phyloP scores from a whole-genome alignment of 2,888 invertebrate genomes.

The Conus canariensis region DNA sequence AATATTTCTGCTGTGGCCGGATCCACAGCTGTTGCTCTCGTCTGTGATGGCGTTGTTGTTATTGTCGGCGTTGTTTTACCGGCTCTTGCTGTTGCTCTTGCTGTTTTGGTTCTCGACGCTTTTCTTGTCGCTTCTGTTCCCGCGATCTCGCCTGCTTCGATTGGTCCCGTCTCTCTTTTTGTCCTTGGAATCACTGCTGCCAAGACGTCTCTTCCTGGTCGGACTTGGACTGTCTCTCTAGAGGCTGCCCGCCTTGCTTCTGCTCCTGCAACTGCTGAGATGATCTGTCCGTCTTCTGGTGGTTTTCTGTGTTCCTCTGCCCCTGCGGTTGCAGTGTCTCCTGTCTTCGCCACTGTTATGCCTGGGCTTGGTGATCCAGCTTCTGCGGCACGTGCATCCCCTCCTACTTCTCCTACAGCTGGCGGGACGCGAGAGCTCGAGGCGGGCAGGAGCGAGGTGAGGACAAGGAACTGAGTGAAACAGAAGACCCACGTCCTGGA shows the following conservation, averaged over 20 bases:
- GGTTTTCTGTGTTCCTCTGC: too few species aligned
- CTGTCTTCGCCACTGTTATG: too few species aligned
- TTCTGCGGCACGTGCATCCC: too few species aligned
- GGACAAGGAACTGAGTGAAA: background rate
- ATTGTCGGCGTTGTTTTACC: background rate
- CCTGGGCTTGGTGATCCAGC: too few species aligned
- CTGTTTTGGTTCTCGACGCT: background rate
- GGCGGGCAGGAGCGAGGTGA: background rate
- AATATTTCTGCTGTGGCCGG: background rate
- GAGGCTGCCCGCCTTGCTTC: background rate
- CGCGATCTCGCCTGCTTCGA: too few species aligned
- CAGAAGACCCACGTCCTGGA: background rate
- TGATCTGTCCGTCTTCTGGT: background rate
- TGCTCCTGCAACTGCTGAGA: slow-evolving; percentile 21
- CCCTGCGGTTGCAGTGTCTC: too few species aligned
- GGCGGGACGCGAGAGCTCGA: background rate
- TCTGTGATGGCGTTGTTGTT: background rate
- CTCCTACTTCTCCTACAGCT: too few species aligned
- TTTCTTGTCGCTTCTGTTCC: background rate
- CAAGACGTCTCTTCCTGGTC: too few species aligned
- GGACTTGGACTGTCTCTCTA: background rate
- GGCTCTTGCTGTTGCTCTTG: background rate
- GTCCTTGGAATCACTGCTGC: background rate
- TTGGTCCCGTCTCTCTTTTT: background rate
- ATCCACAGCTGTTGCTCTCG: too few species aligned